Evolutionary conservation across 2,113 vertebrate species (phyloP).

Genomic region (Eclectus roratus): DNA sequence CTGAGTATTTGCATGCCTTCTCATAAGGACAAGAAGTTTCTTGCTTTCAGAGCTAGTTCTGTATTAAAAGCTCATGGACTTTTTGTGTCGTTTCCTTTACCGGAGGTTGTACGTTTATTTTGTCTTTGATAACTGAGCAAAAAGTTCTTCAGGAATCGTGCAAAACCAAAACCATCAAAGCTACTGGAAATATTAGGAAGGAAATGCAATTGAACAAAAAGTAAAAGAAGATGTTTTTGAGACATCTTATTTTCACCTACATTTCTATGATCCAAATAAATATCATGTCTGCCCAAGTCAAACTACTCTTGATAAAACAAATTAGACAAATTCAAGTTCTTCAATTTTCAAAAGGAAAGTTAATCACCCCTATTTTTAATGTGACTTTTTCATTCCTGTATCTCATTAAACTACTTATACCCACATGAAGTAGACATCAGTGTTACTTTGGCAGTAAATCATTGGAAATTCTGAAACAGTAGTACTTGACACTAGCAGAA

Average conservation of each 20-base stretch:
- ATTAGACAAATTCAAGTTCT: no score
- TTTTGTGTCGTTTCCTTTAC: background rate
- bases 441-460: background rate
- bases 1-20: background rate
- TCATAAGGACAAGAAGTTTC: background rate
- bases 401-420: background rate
- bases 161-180: background rate
- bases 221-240: background rate
- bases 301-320: background rate
- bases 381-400: background rate
- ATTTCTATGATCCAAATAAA: background rate
- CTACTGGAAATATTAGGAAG: background rate
- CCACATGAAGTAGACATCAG: background rate
- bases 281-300: background rate
- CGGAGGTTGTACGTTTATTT: background rate
- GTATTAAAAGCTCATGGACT: background rate
- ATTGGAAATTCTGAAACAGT: background rate
- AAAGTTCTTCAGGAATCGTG: background rate
- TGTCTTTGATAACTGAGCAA: background rate
- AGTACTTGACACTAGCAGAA: background rate
- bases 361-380: fast-evolving
- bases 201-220: background rate
- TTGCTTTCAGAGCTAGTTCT: background rate
- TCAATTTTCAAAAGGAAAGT: background rate
- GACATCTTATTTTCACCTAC: no score